These are phyloP conservation scores for Andrena hattorfiana DNA, from an alignment of 2,888 invertebrate species.

Conservation along the genomic window DNA sequence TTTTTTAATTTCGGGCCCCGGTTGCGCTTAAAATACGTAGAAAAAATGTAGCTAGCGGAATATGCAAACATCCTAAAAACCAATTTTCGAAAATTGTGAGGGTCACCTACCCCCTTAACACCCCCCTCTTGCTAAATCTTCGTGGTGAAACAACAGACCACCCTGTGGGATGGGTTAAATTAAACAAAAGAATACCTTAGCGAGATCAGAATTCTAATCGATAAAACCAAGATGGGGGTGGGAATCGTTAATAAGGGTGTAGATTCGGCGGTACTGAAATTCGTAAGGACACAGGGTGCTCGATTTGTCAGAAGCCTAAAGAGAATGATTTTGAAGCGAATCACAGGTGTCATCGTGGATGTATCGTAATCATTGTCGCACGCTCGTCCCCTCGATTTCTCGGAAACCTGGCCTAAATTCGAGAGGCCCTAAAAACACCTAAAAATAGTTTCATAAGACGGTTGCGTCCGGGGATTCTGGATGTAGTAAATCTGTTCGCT, in stretches of 20 bases:
- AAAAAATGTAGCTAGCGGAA: no score
- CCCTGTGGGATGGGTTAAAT: no score
- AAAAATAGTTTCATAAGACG: constrained; percentile 67
- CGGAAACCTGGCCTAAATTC: constrained; percentile 68
- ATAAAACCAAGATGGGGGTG: constrained; percentile 9
- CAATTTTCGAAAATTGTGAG: no score
- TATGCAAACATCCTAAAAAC: no score
- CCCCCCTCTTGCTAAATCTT: no score
- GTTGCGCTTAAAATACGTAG: no score
- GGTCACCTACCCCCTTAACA: no score
- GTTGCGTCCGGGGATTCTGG: constrained; percentile 65
- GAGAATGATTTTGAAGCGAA: not conserved
- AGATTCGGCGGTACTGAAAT: not conserved
- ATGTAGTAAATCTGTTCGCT: constrained; percentile 65
- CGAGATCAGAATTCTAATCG: no score
- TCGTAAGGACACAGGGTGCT: not conserved
- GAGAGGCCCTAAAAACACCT: constrained; percentile 67
- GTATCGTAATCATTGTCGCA: constrained; percentile 51
- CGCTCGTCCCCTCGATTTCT: constrained; percentile 52
- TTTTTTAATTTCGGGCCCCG: no score
- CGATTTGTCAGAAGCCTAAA: not conserved
- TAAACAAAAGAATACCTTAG: no score
- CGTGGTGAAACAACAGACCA: no score
- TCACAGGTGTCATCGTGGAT: constrained; percentile 41
- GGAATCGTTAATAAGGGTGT: not conserved